Conservation (phyloP, 2,113 vertebrate species). For the Ammodytes dubius region DNA sequence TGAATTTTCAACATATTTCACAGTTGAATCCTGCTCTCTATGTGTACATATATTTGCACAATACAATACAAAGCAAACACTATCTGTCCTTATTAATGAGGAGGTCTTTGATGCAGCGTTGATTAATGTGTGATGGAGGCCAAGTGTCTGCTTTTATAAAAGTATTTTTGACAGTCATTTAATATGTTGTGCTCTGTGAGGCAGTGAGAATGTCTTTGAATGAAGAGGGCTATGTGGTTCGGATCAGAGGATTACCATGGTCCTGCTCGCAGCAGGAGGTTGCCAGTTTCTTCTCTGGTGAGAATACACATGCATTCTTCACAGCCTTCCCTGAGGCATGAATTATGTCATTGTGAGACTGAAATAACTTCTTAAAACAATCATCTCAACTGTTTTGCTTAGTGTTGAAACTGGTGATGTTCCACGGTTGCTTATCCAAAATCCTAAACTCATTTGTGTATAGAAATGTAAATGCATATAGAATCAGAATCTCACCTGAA, state of each 20-base stretch:
- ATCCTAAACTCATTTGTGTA: neutral
- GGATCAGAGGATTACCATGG: conserved; percentile 89
- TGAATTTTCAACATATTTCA: neutral
- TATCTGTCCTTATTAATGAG: neutral
- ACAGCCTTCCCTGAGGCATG: neutral
- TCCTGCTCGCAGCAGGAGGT: conserved; percentile 88
- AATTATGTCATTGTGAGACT: neutral
- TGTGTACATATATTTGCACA: no score
- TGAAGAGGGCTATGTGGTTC: conserved; percentile 88
- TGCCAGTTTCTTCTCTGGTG: conserved; percentile 88
- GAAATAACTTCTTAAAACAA: neutral
- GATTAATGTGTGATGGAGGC: neutral
- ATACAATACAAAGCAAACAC: neutral
- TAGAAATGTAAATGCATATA: neutral
- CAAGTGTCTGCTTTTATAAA: neutral
- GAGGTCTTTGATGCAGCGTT: neutral
- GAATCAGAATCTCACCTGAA: neutral
- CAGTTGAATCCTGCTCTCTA: neutral
- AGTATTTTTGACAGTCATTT: neutral
- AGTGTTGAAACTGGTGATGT: neutral
- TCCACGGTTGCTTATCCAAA: neutral
- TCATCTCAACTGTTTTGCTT: neutral
- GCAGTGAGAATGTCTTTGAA: conserved; percentile 83
- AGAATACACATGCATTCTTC: neutral
- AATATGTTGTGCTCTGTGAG: conserved; percentile 40